Conservation (phyloP, 2,113 vertebrate genomes). For the Nyctibius bracteatus region DNA sequence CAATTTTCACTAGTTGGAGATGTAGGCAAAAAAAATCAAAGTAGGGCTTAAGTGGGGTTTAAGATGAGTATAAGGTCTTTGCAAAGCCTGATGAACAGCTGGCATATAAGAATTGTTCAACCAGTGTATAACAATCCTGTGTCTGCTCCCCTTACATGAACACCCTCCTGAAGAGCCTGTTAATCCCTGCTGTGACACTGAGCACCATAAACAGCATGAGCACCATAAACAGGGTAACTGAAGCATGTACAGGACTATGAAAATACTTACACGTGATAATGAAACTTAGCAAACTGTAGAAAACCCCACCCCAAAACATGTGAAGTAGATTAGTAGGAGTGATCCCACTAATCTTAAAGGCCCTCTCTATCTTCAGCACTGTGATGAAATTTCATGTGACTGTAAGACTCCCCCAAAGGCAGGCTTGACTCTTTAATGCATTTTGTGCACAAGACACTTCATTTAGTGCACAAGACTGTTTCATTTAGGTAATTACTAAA, state of each 20-base stretch:
- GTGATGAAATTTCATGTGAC: fast-evolving
- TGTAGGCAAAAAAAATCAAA: background rate
- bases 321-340: background rate
- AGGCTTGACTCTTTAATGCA: background rate
- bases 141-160: background rate
- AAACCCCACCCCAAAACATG: background rate
- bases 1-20: background rate
- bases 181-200: background rate
- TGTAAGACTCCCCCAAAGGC: background rate
- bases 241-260: background rate
- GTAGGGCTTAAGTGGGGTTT: background rate
- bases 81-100: conserved; percentile 26
- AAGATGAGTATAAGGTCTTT: background rate
- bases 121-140: background rate
- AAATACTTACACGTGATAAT: background rate
- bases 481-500: background rate
- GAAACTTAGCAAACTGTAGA: background rate
- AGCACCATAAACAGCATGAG: background rate
- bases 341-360: background rate
- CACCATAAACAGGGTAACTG: background rate
- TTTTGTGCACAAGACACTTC: background rate
- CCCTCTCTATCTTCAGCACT: background rate
- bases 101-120: background rate
- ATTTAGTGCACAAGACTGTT: background rate
- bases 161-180: background rate